Base-by-base conservation (phyloP, 2,113 vertebrate genomes). In the Rhegmatorhina hoffmannsi region DNA sequence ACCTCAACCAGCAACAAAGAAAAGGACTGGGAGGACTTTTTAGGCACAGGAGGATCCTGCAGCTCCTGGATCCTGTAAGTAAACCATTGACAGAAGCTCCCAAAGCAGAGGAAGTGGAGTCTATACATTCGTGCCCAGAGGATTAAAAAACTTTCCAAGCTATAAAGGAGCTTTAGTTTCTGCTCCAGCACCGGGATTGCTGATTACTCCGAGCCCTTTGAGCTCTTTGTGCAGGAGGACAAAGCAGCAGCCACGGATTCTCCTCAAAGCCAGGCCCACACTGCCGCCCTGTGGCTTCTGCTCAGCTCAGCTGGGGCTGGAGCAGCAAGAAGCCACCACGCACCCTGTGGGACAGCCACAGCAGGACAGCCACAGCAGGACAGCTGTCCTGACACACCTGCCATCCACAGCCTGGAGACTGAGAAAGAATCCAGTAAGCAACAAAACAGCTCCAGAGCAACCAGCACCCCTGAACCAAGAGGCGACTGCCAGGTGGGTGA, bases 1-100 rank as follows among this genome's bases (percentile, higher is more conserved):
- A 53, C 36, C 20, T 89, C 0, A 0, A 40, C 12, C 1, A 6
- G n/a, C 40, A 59, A 63, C 19, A 83, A 70, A 76, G 55, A 20
- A 55, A 78, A 62, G 4, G 55, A n/a, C 2, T 56, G 17, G 2
- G 3, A 80, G 44, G 33, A 50, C 5, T 73, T 77, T 87, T n/a
- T 38, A 60, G 33, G 33, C 1, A 2, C 23, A 44, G 33, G 40
- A 70, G 9, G 18, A 53, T 67, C 13, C 31, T 34, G 18, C 25
- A 79, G 49, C 15, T 26, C 28, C 9, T 33, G 18, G 21, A 68
- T 40, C 33, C 9, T 0, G 0, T 34, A 62, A 44, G 29, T 25
- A 50, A 91, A 33, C 28, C 52, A 24, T 5, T 40, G 43, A 53
- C 10, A 63, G 16, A 53, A 62, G 53, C 25, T 76, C 19, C 25